Percentiles rank a stretch among this genome's conserved stretches.
Evolutionary conservation across 2,888 invertebrate species (phyloP).

Genomic region (Heliconius erato): DNA sequence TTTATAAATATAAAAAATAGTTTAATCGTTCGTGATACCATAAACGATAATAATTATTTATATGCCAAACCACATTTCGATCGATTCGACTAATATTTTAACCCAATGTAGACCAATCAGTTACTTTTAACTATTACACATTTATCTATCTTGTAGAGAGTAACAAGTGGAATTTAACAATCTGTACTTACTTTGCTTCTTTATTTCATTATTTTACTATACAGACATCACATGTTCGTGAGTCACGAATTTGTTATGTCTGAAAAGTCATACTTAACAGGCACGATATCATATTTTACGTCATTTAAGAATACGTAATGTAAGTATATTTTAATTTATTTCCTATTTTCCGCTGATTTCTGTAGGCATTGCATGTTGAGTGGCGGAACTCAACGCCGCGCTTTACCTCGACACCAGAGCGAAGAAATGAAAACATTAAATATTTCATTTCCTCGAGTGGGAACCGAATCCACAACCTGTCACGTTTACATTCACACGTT

Average conservation of each 20-base stretch:
- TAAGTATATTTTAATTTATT: too few relatives aligned
- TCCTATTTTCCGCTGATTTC: too few relatives aligned
- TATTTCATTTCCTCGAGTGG: too few relatives aligned
- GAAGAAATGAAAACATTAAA: too few relatives aligned
- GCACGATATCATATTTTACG: constrained; percentile 24
- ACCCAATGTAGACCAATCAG: not conserved
- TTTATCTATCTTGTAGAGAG: not conserved
- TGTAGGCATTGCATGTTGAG: too few relatives aligned
- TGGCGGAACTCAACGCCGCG: too few relatives aligned
- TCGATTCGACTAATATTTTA: not conserved
- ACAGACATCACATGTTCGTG: constrained; percentile 18
- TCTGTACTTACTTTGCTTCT: not conserved
- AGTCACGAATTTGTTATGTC: constrained; percentile 17
- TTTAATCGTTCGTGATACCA: not conserved
- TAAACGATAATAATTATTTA: not conserved
- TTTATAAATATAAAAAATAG: too few relatives aligned
- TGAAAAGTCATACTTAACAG: not conserved
- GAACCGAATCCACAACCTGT: too few relatives aligned
- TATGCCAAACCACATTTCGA: not conserved
- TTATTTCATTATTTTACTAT: not conserved
- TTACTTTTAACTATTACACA: not conserved
- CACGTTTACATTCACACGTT: too few relatives aligned
- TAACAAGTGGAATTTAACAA: too few relatives aligned
- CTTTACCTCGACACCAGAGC: too few relatives aligned
- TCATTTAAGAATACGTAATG: not conserved